phyloP scores from a whole-genome alignment of 92 coral and sea anemone species.

The Palythoa grandiflora region DNA sequence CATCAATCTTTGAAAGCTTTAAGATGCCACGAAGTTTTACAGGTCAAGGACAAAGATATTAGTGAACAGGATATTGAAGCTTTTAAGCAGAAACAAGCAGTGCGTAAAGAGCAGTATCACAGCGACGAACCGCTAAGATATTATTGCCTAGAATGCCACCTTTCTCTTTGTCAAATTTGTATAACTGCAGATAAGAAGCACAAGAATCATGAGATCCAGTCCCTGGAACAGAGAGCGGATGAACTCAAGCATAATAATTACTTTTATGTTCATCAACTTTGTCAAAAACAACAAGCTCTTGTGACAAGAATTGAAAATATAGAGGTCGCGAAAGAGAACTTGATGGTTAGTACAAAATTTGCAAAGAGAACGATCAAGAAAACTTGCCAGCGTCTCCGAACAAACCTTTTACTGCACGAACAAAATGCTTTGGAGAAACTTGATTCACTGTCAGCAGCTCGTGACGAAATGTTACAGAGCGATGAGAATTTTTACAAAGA shows the following conservation, averaged over 20 bases:
- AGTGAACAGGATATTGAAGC: not conserved
- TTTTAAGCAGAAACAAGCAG: conserved; percentile 13
- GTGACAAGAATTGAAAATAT: conserved; percentile 2
- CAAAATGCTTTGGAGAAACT: not conserved
- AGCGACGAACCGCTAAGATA: not conserved
- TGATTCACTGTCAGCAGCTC: not conserved
- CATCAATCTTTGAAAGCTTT: not conserved
- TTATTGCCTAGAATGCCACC: not conserved
- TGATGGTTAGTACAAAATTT: not conserved
- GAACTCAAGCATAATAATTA: not conserved
- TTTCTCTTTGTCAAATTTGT: not conserved
- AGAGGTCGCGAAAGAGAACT: not conserved
- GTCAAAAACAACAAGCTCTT: not conserved
- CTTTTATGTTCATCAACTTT: not conserved
- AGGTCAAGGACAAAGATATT: not conserved
- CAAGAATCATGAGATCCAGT: not conserved
- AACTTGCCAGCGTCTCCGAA: not conserved
- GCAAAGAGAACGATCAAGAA: not conserved
- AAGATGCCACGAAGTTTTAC: not conserved
- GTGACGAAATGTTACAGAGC: not conserved
- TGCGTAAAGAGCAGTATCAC: not conserved
- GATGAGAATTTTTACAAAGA: not conserved
- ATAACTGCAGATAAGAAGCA: not conserved
- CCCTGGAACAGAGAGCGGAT: not conserved
- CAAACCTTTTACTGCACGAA: not conserved